Evolutionary conservation across 2,113 vertebrate genomes (phyloP).

Genomic region (Scatophagus argus): DNA sequence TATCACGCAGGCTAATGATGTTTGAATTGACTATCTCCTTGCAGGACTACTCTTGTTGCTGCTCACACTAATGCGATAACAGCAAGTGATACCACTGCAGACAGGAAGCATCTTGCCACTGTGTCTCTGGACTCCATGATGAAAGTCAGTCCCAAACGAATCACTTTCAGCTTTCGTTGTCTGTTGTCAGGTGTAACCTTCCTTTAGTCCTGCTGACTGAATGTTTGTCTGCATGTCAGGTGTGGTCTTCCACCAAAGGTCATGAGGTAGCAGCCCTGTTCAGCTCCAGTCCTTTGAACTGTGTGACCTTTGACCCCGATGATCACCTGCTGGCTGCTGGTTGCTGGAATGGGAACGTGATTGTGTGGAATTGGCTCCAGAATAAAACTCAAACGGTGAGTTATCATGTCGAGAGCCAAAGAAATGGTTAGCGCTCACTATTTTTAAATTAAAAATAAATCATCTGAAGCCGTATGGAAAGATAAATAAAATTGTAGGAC

Average conservation of each 20-base stretch:
- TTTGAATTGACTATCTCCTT: background rate
- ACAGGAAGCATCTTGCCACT: conserved; percentile 85
- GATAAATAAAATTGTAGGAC: too few species aligned
- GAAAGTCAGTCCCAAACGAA: conserved; percentile 82
- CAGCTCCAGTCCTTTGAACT: conserved; percentile 84
- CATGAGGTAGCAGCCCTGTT: conserved; percentile 69
- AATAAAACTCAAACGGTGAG: conserved; percentile 73
- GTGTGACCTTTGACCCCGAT: conserved; percentile 86
- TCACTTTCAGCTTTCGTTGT: background rate
- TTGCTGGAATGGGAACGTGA: conserved; percentile 86
- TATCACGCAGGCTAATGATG: too few species aligned
- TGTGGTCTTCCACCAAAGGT: conserved; percentile 85
- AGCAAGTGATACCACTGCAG: conserved; percentile 83
- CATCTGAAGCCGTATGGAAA: too few species aligned
- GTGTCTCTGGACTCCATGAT: conserved; percentile 87
- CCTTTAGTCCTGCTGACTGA: background rate
- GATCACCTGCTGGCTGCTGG: conserved; percentile 84
- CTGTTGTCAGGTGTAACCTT: background rate
- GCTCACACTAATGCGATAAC: conserved; percentile 87
- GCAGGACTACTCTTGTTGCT: conserved; percentile 82
- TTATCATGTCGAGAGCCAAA: background rate
- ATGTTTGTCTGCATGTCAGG: conserved; percentile 69
- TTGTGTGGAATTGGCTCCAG: conserved; percentile 84
- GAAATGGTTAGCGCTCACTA: background rate
- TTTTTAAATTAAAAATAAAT: too few species aligned